These are phyloP conservation scores for Periophthalmus magnuspinnatus DNA, from an alignment of 2,797 vertebrate species.

Conservation along the genomic window DNA sequence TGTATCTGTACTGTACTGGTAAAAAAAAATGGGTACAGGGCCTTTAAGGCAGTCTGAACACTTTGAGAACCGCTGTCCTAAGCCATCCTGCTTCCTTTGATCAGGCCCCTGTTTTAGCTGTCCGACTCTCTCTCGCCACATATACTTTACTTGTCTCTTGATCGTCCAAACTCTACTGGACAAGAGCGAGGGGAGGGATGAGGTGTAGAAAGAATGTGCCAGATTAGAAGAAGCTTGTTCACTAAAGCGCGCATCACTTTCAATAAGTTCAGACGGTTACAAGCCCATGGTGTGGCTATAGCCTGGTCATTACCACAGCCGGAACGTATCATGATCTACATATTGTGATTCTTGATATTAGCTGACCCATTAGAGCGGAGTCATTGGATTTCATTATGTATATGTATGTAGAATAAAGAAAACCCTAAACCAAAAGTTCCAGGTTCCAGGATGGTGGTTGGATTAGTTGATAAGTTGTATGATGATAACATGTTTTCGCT, in stretches of 20 bases:
- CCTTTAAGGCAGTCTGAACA: too few species aligned
- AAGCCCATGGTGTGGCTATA: neutral
- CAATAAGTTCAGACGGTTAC: slow-evolving; percentile 3
- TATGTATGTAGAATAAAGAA: too few species aligned
- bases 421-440: too few species aligned
- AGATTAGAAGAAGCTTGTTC: slow-evolving; percentile 48
- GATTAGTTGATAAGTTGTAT: too few species aligned
- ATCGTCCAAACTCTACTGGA: slow-evolving; percentile 35
- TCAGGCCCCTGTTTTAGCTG: slow-evolving; percentile 48
- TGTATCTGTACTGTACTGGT: too few species aligned
- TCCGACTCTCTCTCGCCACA: slow-evolving; percentile 32
- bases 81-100: slow-evolving; percentile 59
- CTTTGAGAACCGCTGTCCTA: slow-evolving; percentile 41
- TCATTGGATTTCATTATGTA: too few species aligned
- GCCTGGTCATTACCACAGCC: neutral
- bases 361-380: too few species aligned
- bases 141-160: slow-evolving; percentile 38
- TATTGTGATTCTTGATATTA: neutral
- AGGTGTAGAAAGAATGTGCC: slow-evolving; percentile 28
- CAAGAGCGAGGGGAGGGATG: slow-evolving; percentile 35
- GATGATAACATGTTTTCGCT: too few species aligned
- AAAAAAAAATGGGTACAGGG: too few species aligned
- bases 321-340: neutral
- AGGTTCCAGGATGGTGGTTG: too few species aligned
- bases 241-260: slow-evolving; percentile 39